Evolutionary conservation across 1,140 invertebrate species (phyloP), one percentile per base, ranked within the genome.

Genomic region (Drosophila bifasciata): DNA sequence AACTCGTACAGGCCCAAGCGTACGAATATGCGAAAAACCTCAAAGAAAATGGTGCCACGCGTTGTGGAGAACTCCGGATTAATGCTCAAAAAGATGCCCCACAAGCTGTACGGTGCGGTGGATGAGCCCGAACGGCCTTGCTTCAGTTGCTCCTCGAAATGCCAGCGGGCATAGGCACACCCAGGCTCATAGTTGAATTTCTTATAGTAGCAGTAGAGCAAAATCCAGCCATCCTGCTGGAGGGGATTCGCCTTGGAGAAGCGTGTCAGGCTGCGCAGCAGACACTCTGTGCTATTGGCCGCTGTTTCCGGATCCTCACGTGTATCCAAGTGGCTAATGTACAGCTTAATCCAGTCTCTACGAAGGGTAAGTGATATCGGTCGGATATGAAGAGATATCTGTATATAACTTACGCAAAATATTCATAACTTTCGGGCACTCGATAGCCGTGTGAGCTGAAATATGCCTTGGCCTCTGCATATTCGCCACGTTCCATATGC

Each of bases 1-100:
- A 90, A 90, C 39, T 89, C 75, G 40, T 76, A 90, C 7, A 89
- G 60, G 5, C 89, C 86, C 60, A 70, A 39, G 3, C 73, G 67
- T 8, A 52, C 62, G 43, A 78, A 90, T n/a, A 50, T 23, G 6
- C 52, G 67, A 1, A 85, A 63, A 5, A 69, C 72, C 3, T 75
- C 46, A 19, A 53, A 79, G 23, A 90, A 81, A 2, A 46, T 6
- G 1, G 9, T 0, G 1, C 60, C 49, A 1, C 49, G 21, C 1
- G 17, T 5, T 2, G 23, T 13, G 0, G 43, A 1, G 6, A 89
- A 61, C 3, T 7, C 11, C 0, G 75, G 77, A 3, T 23, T 36
- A 0, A 56, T 13, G 44, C 41, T 53, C 1, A 81, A 11, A 0
- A n/a, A 55, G 1, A 81, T 46, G 15, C 61, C 43, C 79, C 73